Percentiles rank a stretch among this genome's conserved stretches.
Evolutionary conservation across 2,113 vertebrate species (phyloP).

Genomic region (Propithecus coquereli): DNA sequence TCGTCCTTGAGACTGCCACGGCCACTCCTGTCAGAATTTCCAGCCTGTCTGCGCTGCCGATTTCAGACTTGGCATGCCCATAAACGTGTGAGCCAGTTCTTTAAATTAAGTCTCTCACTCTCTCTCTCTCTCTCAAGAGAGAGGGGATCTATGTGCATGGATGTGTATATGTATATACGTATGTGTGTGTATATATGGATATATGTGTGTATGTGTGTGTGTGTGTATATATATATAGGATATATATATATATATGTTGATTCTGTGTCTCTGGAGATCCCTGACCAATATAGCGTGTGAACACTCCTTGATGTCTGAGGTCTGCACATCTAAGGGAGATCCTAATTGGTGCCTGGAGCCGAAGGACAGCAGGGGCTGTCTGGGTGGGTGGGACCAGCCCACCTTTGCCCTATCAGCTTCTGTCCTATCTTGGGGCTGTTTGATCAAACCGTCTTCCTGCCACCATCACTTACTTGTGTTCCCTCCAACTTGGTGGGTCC

Average conservation of each 20-base stretch:
- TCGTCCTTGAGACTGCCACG: background rate
- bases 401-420: background rate
- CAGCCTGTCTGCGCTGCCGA: background rate
- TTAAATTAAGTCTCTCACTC: background rate
- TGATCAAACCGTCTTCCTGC: background rate
- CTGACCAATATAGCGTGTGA: background rate
- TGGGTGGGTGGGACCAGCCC: too few relatives aligned
- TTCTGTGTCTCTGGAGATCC: background rate
- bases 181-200: too few relatives aligned
- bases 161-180: background rate
- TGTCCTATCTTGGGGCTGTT: background rate
- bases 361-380: background rate
- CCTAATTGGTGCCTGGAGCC: background rate
- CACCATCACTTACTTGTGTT: background rate
- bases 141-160: background rate
- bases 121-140: background rate
- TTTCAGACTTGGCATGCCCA: background rate
- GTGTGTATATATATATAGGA: background rate
- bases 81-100: background rate
- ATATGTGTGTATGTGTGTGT: too few relatives aligned
- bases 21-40: background rate
- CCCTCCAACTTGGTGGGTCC: background rate
- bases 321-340: background rate
- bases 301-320: background rate
- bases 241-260: background rate